A percentile compares a stretch with the other conserved stretches of the same genome.
These are phyloP conservation scores for Lycaon pictus DNA, from an alignment of 2,113 vertebrate genomes.

Conservation along the genomic window DNA sequence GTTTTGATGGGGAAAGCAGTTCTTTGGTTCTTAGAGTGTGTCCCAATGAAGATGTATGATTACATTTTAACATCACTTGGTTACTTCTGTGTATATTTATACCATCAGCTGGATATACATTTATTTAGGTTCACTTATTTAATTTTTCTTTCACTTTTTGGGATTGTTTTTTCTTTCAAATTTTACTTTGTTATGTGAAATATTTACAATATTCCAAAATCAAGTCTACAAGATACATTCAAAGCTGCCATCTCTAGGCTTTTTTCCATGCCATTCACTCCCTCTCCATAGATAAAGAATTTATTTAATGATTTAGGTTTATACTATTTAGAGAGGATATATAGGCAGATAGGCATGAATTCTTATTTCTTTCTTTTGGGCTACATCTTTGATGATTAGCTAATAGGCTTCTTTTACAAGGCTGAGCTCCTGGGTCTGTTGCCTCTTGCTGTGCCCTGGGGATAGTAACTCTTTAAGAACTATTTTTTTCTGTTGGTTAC, in stretches of 20 bases:
- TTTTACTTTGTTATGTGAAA: not conserved
- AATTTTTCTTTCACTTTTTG: not conserved
- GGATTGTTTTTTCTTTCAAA: not conserved
- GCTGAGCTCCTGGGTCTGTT: too few species aligned
- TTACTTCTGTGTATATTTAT: not conserved
- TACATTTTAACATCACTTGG: not conserved
- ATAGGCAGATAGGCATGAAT: not conserved
- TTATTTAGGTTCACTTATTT: not conserved
- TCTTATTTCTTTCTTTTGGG: not conserved
- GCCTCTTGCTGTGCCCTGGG: too few species aligned
- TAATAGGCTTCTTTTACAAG: too few species aligned
- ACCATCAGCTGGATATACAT: not conserved
- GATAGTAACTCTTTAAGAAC: too few species aligned
- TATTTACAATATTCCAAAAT: not conserved
- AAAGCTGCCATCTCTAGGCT: not conserved
- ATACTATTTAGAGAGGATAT: not conserved
- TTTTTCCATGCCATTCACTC: not conserved
- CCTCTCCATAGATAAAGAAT: not conserved
- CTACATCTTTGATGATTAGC: too few species aligned
- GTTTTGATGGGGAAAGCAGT: not conserved
- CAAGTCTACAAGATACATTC: not conserved
- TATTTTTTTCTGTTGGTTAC: too few species aligned
- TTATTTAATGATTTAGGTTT: slow-evolving; percentile 3
- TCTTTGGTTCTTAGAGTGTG: not conserved
- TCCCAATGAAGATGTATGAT: not conserved